These are phyloP conservation scores for Hypanus sabinus DNA, from an alignment of 2,113 vertebrate genomes.

Conservation along the genomic window DNA sequence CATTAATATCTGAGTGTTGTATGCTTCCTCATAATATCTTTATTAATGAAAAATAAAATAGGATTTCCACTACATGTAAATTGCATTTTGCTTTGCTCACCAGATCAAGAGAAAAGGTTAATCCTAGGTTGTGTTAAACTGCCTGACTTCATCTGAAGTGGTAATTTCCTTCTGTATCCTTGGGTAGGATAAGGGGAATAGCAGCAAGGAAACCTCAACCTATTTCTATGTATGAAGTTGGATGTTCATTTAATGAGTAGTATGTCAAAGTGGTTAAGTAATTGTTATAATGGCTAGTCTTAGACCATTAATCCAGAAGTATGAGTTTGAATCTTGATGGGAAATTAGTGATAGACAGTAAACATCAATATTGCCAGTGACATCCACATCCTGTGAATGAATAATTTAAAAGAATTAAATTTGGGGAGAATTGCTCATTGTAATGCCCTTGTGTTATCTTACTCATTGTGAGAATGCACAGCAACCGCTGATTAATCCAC, in stretches of 20 bases:
- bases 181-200: background rate
- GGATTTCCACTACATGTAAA: background rate
- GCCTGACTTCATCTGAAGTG: background rate
- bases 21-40: conserved; percentile 5
- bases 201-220: background rate
- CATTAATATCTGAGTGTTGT: background rate
- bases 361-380: too few species aligned
- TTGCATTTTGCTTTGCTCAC: background rate
- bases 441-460: background rate
- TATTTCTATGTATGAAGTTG: background rate
- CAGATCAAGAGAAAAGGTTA: background rate
- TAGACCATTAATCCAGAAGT: too few species aligned
- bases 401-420: too few species aligned
- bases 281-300: too few species aligned
- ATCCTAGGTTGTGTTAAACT: background rate
- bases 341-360: too few species aligned
- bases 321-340: too few species aligned
- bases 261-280: too few species aligned
- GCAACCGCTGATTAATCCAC: background rate
- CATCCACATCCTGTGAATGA: too few species aligned
- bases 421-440: background rate
- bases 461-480: background rate
- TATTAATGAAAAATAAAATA: background rate
- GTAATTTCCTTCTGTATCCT: background rate
- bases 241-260: background rate